Evolutionary conservation across 2,797 vertebrate genomes (phyloP).

Genomic region (Xenentodon cancila): DNA sequence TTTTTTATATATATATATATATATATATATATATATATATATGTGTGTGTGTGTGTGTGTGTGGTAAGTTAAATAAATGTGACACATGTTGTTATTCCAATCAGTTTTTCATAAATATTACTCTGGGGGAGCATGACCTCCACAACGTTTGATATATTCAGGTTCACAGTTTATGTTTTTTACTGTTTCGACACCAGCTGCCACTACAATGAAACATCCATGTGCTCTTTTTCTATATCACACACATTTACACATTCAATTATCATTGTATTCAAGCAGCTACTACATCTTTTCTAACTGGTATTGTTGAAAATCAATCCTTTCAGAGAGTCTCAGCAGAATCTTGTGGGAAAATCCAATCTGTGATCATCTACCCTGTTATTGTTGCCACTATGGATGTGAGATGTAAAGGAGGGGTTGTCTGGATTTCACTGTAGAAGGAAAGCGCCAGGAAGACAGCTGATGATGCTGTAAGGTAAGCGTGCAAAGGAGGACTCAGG

Average conservation of each 20-base stretch:
- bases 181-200: too few relatives aligned
- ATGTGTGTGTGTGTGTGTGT: too few relatives aligned
- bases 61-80: neutral
- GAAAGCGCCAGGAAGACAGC: conserved; percentile 8
- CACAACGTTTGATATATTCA: too few relatives aligned
- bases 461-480: conserved; percentile 42
- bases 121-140: too few relatives aligned
- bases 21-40: neutral
- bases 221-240: neutral
- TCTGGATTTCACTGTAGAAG: conserved; percentile 2
- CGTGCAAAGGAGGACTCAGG: conserved; percentile 50
- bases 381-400: neutral
- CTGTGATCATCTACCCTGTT: conserved; percentile 14
- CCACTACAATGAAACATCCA: neutral
- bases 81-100: neutral
- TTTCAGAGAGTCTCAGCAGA: conserved; percentile 16
- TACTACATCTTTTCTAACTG: conserved; percentile 6
- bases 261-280: neutral
- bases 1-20: neutral
- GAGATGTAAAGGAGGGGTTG: neutral
- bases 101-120: too few relatives aligned
- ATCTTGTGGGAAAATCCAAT: conserved; percentile 27
- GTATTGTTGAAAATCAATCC: conserved; percentile 25
- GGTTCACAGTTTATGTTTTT: too few relatives aligned
- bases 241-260: too few relatives aligned